A percentile compares a stretch with the other conserved stretches of the same genome.
Conservation (phyloP, 2,797 vertebrate genomes). For the Podarcis lilfordi region DNA sequence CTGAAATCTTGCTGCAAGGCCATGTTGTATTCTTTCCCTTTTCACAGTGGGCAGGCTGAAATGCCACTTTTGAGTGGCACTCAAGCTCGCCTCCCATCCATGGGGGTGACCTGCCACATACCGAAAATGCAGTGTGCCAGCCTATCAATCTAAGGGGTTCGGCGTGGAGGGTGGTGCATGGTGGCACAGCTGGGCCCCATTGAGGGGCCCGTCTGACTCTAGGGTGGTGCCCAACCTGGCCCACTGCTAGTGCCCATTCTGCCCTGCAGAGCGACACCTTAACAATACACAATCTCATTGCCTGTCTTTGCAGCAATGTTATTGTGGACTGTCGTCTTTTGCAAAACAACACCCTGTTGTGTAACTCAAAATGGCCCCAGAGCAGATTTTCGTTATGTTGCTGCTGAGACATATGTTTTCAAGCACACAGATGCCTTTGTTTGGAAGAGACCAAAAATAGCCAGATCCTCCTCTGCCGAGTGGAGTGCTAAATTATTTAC, state of each 20-base stretch:
- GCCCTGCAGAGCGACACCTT: neutral
- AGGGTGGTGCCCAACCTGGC: no score
- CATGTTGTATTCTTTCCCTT: neutral
- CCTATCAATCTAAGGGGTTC: no score
- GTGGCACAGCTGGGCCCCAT: no score
- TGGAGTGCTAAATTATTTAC: slow-evolving; percentile 76
- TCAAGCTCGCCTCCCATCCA: no score
- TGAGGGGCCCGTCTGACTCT: no score
- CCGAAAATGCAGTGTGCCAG: no score
- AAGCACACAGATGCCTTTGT: slow-evolving; percentile 74
- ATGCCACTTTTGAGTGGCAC: no score
- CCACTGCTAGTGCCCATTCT: no score
- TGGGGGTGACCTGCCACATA: no score
- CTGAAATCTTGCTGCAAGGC: no score
- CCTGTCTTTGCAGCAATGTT: neutral
- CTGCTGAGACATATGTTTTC: slow-evolving; percentile 66
- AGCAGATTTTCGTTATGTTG: slow-evolving; percentile 46
- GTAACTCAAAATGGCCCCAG: slow-evolving; percentile 49
- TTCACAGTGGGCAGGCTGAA: neutral
- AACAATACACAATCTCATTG: neutral
- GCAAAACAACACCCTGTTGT: neutral
- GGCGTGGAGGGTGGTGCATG: no score
- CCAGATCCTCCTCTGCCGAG: slow-evolving; percentile 64
- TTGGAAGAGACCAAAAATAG: slow-evolving; percentile 72
- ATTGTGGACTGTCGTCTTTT: slow-evolving; percentile 3